These are phyloP conservation scores for Podargus strigoides DNA, from an alignment of 2,797 vertebrate species.

Conservation along the genomic window DNA sequence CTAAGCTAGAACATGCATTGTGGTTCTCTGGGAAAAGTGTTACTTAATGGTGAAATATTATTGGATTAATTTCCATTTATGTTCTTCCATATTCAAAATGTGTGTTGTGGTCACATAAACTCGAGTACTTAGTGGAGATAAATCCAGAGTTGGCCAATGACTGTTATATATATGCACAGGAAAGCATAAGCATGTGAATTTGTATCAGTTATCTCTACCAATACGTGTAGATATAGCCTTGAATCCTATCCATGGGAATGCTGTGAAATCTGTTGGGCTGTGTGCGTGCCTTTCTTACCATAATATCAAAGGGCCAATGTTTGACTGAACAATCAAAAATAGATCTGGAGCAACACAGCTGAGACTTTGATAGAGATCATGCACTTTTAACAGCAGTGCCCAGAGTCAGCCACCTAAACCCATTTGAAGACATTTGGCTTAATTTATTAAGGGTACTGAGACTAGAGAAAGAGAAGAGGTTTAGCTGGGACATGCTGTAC, in stretches of 20 bases:
- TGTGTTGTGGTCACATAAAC: background rate
- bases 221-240: rapidly evolving
- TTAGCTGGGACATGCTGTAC: background rate
- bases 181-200: background rate
- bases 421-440: background rate
- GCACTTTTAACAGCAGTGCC: background rate
- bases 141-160: background rate
- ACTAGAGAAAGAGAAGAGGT: background rate
- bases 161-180: background rate
- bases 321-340: background rate
- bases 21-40: background rate
- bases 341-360: background rate
- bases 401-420: background rate
- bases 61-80: background rate
- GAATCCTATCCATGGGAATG: background rate
- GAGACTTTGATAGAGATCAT: background rate
- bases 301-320: background rate
- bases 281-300: background rate
- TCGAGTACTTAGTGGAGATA: background rate
- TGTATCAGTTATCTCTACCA: background rate
- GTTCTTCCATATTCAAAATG: background rate
- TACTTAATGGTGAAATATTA: background rate
- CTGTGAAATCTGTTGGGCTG: background rate
- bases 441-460: background rate
- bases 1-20: background rate